A percentile compares a stretch with the other conserved stretches of the same genome.
Evolutionary conservation across 2,888 invertebrate genomes (phyloP).

Genomic region (Drosophila tanythrix): DNA sequence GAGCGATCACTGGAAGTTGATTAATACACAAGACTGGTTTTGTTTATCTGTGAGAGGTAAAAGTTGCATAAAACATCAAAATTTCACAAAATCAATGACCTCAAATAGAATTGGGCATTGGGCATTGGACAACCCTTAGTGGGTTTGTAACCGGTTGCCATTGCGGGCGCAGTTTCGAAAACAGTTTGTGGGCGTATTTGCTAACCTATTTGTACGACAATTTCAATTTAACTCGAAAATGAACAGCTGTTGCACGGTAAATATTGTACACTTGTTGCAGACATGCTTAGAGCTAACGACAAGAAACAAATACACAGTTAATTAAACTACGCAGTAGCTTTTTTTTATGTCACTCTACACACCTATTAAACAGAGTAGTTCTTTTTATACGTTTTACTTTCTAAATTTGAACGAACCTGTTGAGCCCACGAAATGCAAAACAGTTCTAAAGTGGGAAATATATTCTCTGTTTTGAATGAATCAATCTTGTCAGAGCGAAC

Average conservation of each 20-base stretch:
- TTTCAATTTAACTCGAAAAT: neutral
- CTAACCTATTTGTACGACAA: neutral
- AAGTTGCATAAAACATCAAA: slow-evolving; percentile 31
- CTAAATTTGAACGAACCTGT: slow-evolving; percentile 47
- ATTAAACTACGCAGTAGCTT: neutral
- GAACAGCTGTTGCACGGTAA: neutral
- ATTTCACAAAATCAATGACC: slow-evolving; percentile 26
- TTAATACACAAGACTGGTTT: slow-evolving; percentile 23
- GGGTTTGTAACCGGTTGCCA: slow-evolving; percentile 17
- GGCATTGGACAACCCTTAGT: neutral
- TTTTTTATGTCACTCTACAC: neutral
- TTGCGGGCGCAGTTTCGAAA: neutral
- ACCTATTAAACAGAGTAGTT: neutral
- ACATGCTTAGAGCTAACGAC: neutral
- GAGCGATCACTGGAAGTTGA: slow-evolving; percentile 6
- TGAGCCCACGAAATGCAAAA: slow-evolving; percentile 17
- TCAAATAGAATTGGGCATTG: slow-evolving; percentile 15
- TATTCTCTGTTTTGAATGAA: neutral
- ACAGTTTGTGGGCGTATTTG: neutral
- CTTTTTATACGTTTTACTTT: slow-evolving; percentile 5
- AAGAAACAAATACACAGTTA: neutral
- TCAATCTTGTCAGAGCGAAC: slow-evolving; percentile 2
- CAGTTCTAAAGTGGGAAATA: slow-evolving; percentile 6
- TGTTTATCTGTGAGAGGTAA: slow-evolving; percentile 16
- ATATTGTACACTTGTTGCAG: neutral